A percentile compares a stretch with the other conserved stretches of the same genome.
Conservation (phyloP, 2,113 vertebrate genomes). For the Crotalus horridus region DNA sequence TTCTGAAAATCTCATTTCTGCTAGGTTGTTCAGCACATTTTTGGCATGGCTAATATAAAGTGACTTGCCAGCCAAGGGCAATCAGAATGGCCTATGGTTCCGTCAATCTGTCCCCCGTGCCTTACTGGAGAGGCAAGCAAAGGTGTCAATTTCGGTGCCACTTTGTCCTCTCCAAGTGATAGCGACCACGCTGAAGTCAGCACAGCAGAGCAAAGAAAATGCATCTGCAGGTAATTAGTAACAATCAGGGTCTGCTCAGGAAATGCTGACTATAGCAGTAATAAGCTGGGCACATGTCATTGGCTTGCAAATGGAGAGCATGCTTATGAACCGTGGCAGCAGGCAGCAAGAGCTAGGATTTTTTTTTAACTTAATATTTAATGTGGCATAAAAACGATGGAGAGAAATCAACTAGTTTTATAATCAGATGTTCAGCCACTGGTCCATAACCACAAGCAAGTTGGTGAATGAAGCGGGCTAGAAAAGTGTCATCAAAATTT, state of each 20-base stretch:
- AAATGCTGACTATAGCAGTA: conserved; percentile 70
- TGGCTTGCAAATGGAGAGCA: conserved; percentile 58
- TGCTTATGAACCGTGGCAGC: conserved; percentile 56
- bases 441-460: conserved; percentile 10
- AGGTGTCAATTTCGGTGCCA: conserved; percentile 23
- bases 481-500: conserved; percentile 8
- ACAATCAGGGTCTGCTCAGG: conserved; percentile 61
- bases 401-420: conserved; percentile 35
- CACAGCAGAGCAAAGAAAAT: conserved; percentile 54
- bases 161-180: conserved; percentile 53
- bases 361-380: conserved; percentile 60
- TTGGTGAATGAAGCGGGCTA: background rate
- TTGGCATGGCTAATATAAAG: background rate
- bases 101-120: background rate
- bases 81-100: background rate
- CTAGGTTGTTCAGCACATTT: background rate
- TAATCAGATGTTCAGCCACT: conserved; percentile 36
- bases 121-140: background rate
- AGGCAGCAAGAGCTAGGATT: conserved; percentile 13
- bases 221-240: conserved; percentile 74
- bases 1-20: background rate
- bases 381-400: conserved; percentile 51
- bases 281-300: conserved; percentile 48
- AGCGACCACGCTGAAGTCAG: conserved; percentile 51
- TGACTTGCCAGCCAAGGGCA: background rate